phyloP scores from a whole-genome alignment of 2,888 invertebrate species.

The Apotomis turbidana region DNA sequence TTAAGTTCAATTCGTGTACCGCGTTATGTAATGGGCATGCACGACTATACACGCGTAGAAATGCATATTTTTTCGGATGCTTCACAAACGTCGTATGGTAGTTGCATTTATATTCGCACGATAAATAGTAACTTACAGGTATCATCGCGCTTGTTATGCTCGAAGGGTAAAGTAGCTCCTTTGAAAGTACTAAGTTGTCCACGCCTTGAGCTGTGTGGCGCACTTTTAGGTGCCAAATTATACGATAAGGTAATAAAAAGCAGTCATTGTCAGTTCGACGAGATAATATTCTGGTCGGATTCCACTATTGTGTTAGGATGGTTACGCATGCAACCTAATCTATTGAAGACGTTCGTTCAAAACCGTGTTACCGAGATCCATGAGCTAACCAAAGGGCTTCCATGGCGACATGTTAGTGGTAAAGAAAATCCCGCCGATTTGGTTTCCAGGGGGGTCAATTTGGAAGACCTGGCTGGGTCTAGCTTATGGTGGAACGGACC shows the following conservation, averaged over 20 bases:
- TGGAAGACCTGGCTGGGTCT: constrained; percentile 36
- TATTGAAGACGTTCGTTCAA: constrained; percentile 40
- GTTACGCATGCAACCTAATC: constrained; percentile 34
- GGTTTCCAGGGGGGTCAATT: constrained; percentile 43
- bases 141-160: constrained; percentile 37
- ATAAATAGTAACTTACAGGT: constrained; percentile 9
- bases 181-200: constrained; percentile 44
- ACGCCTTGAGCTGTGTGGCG: constrained; percentile 46
- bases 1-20: constrained; percentile 29
- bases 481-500: constrained; percentile 48
- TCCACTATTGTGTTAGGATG: constrained; percentile 44
- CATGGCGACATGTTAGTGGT: constrained; percentile 46
- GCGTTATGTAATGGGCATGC: constrained; percentile 34
- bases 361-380: constrained; percentile 47
- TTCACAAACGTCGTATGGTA: constrained; percentile 42
- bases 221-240: constrained; percentile 43
- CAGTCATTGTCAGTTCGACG: constrained; percentile 15
- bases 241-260: constrained; percentile 31
- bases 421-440: constrained; percentile 47
- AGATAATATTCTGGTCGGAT: constrained; percentile 46
- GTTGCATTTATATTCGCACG: constrained; percentile 45
- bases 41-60: constrained; percentile 20
- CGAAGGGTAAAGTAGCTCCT: constrained; percentile 47
- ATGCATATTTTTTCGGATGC: constrained; percentile 47
- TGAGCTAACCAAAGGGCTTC: not conserved